These are phyloP conservation scores for Mus spicilegus DNA, from an alignment of 2,113 vertebrate genomes.

Conservation along the genomic window DNA sequence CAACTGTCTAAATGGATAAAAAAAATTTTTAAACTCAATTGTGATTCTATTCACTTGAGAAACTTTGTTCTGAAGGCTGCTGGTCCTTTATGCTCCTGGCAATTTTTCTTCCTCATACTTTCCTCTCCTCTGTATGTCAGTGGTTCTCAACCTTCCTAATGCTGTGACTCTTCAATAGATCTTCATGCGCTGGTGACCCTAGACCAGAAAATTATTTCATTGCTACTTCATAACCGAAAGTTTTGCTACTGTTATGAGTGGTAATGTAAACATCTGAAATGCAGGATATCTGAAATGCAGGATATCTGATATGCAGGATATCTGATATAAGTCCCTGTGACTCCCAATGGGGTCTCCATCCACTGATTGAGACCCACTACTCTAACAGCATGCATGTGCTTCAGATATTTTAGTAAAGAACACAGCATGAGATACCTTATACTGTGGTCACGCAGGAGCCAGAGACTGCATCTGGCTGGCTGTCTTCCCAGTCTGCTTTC, in stretches of 20 bases:
- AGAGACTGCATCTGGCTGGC: neutral
- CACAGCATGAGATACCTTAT: neutral
- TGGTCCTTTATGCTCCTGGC: neutral
- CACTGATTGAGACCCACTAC: neutral
- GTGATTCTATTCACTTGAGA: neutral
- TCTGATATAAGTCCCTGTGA: neutral
- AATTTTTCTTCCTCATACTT: neutral
- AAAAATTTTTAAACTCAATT: neutral
- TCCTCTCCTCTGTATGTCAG: constrained; percentile 5
- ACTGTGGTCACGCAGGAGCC: neutral
- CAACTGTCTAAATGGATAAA: neutral
- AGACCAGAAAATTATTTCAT: neutral
- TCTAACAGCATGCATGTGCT: neutral
- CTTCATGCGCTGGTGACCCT: neutral
- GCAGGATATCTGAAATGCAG: neutral
- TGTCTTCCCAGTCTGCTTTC: neutral
- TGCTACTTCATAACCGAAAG: neutral
- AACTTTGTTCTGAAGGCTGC: constrained; percentile 2
- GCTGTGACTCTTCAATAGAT: neutral
- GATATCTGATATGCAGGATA: neutral
- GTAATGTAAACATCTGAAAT: neutral
- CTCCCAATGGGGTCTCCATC: neutral
- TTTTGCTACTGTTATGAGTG: neutral
- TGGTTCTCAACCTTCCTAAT: neutral
- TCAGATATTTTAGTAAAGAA: constrained; percentile 44